A percentile compares a stretch with the other conserved stretches of the same genome.
phyloP scores from a whole-genome alignment of 2,113 vertebrate species.

The Petrocephalus zakoni region DNA sequence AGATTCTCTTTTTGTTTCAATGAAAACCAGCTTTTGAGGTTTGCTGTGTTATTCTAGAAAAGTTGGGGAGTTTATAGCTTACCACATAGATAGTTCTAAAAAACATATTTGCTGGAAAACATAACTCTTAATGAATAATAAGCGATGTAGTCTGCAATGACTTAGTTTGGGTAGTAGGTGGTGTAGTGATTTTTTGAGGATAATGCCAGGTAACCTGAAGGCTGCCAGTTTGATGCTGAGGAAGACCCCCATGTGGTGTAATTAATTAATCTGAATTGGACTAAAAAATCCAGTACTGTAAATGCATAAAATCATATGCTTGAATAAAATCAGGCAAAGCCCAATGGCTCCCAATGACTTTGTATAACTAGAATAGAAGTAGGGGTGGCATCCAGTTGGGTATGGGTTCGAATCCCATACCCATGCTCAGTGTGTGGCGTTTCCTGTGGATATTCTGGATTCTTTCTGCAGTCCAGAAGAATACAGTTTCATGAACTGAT shows the following conservation, averaged over 20 bases:
- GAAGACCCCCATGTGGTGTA: background rate
- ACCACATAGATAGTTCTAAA: background rate
- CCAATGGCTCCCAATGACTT: background rate
- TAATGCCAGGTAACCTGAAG: background rate
- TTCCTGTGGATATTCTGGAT: background rate
- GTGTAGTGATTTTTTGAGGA: background rate
- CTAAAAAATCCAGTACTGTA: background rate
- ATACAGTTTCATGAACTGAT: background rate
- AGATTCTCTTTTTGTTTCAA: background rate
- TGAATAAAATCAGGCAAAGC: background rate
- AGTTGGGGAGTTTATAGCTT: background rate
- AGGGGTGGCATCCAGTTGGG: background rate
- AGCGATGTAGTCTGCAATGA: background rate
- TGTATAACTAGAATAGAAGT: background rate
- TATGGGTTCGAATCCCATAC: background rate
- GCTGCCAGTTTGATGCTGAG: background rate
- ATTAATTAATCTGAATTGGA: background rate
- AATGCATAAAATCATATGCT: background rate
- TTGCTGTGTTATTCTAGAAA: background rate
- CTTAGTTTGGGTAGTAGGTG: background rate
- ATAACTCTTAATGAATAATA: background rate
- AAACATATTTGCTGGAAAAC: background rate
- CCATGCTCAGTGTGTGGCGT: background rate
- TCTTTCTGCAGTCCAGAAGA: background rate
- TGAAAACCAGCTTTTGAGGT: background rate